A percentile compares a stretch with the other conserved stretches of the same genome.
Conservation (phyloP, 2,113 vertebrate species). For the Bambusicola thoracicus region DNA sequence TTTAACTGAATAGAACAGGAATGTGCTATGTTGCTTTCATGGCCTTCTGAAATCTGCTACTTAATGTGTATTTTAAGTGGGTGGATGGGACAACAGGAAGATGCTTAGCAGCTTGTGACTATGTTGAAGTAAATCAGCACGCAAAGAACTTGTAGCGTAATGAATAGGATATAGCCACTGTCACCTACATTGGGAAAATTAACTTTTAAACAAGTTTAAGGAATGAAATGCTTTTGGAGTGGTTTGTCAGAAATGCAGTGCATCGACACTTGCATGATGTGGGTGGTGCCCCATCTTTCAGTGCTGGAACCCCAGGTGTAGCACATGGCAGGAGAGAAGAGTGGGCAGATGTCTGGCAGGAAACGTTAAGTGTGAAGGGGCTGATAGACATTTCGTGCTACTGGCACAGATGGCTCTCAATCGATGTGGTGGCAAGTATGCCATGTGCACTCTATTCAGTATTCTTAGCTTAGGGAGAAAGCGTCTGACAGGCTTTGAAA, state of each 20-base stretch:
- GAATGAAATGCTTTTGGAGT: neutral
- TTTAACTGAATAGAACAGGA: neutral
- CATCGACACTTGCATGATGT: fast-evolving
- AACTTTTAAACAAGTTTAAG: neutral
- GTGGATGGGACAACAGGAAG: neutral
- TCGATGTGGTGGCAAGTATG: neutral
- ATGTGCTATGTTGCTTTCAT: neutral
- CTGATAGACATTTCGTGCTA: neutral
- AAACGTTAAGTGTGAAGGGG: neutral
- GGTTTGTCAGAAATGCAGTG: fast-evolving
- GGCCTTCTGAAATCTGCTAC: neutral
- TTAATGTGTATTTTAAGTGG: neutral
- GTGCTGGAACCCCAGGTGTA: fast-evolving
- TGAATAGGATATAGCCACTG: neutral
- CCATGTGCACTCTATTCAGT: neutral
- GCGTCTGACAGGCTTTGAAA: neutral
- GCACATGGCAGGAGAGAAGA: neutral
- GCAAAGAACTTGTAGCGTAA: neutral
- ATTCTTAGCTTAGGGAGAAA: neutral
- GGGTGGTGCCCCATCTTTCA: neutral
- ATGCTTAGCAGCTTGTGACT: neutral
- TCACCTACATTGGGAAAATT: neutral
- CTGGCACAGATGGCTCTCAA: conserved; percentile 22
- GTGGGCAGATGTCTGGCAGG: conserved; percentile 48
- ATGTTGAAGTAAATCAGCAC: neutral